Conservation (phyloP, 2,797 vertebrate species). For the Fratercula arctica region DNA sequence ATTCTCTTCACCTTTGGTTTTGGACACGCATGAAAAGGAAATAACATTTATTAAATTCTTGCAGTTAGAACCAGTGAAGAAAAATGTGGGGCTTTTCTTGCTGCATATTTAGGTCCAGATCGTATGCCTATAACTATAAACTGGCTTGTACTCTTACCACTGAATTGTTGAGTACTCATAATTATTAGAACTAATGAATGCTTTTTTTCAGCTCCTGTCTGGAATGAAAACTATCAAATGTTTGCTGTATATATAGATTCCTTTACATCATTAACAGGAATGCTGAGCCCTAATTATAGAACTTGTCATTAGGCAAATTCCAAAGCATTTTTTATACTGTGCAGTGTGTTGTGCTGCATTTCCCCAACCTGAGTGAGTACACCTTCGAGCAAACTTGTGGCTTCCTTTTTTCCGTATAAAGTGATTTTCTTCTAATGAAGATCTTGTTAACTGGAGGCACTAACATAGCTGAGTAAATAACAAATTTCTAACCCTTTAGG, state of each 20-base stretch:
- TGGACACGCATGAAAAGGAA: constrained; percentile 37
- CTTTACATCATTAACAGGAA: constrained; percentile 32
- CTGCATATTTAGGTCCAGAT: neutral
- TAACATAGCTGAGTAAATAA: neutral
- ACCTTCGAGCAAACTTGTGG: neutral
- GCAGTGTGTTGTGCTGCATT: neutral
- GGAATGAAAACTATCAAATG: constrained; percentile 3
- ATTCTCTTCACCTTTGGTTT: constrained; percentile 30
- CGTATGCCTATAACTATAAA: neutral
- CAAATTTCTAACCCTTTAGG: neutral
- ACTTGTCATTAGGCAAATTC: constrained; percentile 12
- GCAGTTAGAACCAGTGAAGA: neutral
- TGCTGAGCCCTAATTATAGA: neutral
- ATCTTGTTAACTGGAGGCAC: neutral
- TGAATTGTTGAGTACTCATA: neutral
- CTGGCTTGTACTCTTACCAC: neutral
- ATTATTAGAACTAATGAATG: constrained; percentile 15
- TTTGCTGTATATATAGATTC: constrained; percentile 17
- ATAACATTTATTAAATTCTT: constrained; percentile 15
- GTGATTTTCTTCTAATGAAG: neutral
- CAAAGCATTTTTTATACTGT: neutral
- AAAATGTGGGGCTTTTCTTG: neutral
- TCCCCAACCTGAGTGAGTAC: neutral
- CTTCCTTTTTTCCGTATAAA: neutral
- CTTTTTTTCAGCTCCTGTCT: neutral